These are phyloP conservation scores for Phaedon cochleariae DNA, from an alignment of 2,888 invertebrate species.

Conservation along the genomic window DNA sequence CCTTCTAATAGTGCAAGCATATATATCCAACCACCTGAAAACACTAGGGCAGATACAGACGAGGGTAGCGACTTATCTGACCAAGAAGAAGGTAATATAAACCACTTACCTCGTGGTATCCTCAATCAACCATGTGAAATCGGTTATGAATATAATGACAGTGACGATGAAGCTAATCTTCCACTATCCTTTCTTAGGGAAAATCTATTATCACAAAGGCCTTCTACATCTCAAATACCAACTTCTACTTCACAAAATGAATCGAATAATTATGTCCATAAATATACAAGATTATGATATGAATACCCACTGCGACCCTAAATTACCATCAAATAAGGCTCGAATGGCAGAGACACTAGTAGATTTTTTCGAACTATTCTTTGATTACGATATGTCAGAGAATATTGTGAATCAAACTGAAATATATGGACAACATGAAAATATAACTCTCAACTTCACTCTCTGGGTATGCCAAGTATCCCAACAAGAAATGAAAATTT, in stretches of 20 bases:
- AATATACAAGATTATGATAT: constrained; percentile 8
- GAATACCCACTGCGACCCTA: constrained; percentile 7
- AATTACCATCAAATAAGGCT: not conserved
- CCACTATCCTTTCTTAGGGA: constrained; percentile 6
- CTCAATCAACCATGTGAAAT: constrained; percentile 15
- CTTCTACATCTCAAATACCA: constrained; percentile 3
- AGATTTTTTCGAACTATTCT: constrained; percentile 13
- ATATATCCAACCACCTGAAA: constrained; percentile 9
- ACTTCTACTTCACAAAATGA: not conserved
- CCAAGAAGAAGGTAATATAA: constrained; percentile 11
- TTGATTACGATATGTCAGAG: not conserved
- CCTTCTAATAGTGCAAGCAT: constrained; percentile 2
- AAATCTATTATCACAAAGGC: constrained; percentile 6
- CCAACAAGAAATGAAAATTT: no score
- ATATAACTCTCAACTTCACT: constrained; percentile 8
- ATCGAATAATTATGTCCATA: constrained; percentile 3
- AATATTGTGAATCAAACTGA: constrained; percentile 9
- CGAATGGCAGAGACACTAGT: constrained; percentile 4
- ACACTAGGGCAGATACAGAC: constrained; percentile 12
- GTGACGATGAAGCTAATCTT: constrained; percentile 12
- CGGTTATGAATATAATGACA: not conserved
- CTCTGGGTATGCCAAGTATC: no score
- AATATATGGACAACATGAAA: constrained; percentile 7
- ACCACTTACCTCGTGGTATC: constrained; percentile 12
- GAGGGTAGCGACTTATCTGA: constrained; percentile 16